Evolutionary conservation across 2,888 invertebrate species (phyloP).

Genomic region (Fragum whitleyi): DNA sequence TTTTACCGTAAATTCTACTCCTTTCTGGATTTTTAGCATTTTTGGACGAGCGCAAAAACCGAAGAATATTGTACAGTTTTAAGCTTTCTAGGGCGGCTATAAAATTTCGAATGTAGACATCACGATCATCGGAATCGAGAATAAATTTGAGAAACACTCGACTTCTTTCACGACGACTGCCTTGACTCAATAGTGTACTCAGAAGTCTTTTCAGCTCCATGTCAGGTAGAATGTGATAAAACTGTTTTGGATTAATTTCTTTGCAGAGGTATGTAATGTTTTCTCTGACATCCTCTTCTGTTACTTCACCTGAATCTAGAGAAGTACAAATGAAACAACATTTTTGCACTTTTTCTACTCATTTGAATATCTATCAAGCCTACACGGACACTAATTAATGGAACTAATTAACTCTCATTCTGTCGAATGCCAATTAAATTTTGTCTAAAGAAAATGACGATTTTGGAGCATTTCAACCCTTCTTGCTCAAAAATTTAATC

Average conservation of each 20-base stretch:
- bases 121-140: neutral
- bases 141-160: neutral
- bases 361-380: too few species aligned
- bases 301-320: neutral
- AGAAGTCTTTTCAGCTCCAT: neutral
- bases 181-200: neutral
- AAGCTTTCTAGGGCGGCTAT: neutral
- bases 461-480: too few species aligned
- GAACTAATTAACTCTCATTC: too few species aligned
- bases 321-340: neutral
- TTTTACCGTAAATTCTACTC: conserved; percentile 3
- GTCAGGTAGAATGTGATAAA: neutral
- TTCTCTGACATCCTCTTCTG: neutral
- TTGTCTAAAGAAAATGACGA: too few species aligned
- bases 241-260: neutral
- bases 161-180: neutral
- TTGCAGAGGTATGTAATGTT: neutral
- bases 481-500: too few species aligned
- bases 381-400: too few species aligned
- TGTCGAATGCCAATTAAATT: too few species aligned
- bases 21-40: conserved; percentile 1
- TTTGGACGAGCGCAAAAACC: neutral
- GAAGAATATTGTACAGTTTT: neutral
- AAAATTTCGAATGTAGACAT: neutral
- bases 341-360: too few species aligned